phyloP scores from a whole-genome alignment of 2,888 invertebrate species.

The Xestia xanthographa region DNA sequence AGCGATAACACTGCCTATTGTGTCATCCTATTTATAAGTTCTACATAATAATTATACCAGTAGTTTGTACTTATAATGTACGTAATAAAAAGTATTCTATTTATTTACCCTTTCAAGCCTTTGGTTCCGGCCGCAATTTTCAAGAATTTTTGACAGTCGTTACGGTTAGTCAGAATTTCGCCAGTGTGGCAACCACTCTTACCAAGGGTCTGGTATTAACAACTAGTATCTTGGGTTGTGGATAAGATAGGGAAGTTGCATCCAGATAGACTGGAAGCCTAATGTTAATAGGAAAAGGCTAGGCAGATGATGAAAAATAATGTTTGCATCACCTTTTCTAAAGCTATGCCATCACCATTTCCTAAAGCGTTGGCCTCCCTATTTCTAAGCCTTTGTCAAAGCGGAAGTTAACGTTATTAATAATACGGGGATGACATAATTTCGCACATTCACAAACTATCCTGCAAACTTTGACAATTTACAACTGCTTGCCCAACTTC shows the following conservation, averaged over 20 bases:
- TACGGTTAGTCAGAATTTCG: background rate
- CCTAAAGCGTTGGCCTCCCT: background rate
- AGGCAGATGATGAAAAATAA: background rate
- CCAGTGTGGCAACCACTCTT: background rate
- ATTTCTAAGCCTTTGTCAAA: slow-evolving; percentile 6
- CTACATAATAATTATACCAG: background rate
- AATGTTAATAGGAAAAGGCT: background rate
- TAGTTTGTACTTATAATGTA: background rate
- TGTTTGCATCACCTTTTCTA: too few relatives aligned
- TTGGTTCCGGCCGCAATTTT: too few relatives aligned
- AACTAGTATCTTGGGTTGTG: background rate
- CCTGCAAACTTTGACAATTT: slow-evolving; percentile 54
- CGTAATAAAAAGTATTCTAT: background rate
- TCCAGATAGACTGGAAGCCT: background rate
- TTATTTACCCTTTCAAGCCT: too few relatives aligned
- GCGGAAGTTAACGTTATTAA: slow-evolving; percentile 28
- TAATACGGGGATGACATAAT: slow-evolving; percentile 50
- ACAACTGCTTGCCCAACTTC: slow-evolving; percentile 38
- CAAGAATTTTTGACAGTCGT: background rate
- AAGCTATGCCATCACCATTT: background rate
- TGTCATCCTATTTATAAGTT: background rate
- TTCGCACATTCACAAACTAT: slow-evolving; percentile 52
- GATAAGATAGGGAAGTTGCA: background rate
- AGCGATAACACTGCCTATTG: background rate
- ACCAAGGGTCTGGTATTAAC: background rate